Percentiles rank a stretch among this genome's conserved stretches.
phyloP scores from a whole-genome alignment of 2,113 vertebrate species.

The Sclerurus mexicanus region DNA sequence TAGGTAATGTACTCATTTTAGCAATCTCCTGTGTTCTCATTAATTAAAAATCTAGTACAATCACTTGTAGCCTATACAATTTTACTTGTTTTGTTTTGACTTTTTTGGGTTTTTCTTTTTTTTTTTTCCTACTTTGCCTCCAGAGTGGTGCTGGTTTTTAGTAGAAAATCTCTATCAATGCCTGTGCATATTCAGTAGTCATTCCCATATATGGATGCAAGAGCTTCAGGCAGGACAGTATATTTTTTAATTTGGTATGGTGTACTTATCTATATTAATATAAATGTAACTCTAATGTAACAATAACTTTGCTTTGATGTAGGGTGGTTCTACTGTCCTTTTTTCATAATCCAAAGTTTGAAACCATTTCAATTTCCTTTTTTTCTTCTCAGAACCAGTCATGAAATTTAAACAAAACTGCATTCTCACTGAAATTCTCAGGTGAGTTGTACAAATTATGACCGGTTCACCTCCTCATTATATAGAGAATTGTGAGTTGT shows the following conservation, averaged over 20 bases:
- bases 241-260: neutral
- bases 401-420: neutral
- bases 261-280: neutral
- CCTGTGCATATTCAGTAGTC: neutral
- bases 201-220: neutral
- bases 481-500: neutral
- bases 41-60: constrained; percentile 70
- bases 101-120: neutral
- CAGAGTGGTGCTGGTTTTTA: neutral
- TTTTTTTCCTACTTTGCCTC: neutral
- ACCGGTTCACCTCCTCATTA: neutral
- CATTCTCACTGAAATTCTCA: neutral
- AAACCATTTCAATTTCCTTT: neutral
- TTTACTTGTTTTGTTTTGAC: constrained; percentile 32
- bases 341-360: neutral
- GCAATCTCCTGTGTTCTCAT: constrained; percentile 57
- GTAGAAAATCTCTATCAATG: neutral
- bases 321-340: neutral
- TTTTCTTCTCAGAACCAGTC: neutral
- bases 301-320: neutral
- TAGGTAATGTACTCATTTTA: constrained; percentile 67
- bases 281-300: neutral
- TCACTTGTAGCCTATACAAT: constrained; percentile 17
- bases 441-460: neutral
- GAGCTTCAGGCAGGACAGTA: neutral